A percentile compares a stretch with the other conserved stretches of the same genome.
phyloP scores from a whole-genome alignment of 2,888 invertebrate genomes.

The Lumbricus terrestris region DNA sequence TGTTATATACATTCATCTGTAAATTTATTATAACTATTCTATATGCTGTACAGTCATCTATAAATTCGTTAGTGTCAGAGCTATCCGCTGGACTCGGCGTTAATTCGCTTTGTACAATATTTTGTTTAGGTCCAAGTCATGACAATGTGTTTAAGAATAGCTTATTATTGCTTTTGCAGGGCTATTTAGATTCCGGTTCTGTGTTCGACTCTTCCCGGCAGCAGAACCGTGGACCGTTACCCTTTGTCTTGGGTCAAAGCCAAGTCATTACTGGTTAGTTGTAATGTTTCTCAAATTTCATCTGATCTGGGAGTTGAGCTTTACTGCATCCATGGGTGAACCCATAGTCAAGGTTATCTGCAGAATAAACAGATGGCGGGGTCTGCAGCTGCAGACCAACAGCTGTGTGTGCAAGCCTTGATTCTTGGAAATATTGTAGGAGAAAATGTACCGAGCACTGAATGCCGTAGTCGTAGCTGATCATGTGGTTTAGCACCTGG shows the following conservation, averaged over 20 bases:
- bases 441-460: neutral
- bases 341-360: neutral
- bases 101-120: neutral
- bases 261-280: neutral
- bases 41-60: too few relatives aligned
- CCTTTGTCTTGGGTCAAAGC: neutral
- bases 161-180: neutral
- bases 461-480: neutral
- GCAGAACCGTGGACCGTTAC: neutral
- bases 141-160: neutral
- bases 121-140: neutral
- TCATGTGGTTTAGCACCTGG: neutral
- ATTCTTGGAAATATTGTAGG: neutral
- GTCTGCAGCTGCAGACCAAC: neutral
- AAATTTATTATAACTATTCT: too few relatives aligned
- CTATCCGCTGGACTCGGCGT: too few relatives aligned
- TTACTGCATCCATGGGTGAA: neutral
- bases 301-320: neutral
- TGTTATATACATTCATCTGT: too few relatives aligned
- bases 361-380: neutral
- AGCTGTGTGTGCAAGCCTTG: neutral
- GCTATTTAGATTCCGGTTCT: constrained; percentile 14
- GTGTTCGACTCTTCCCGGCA: constrained; percentile 17
- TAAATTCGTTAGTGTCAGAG: too few relatives aligned
- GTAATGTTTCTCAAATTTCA: too few relatives aligned